A percentile compares a stretch with the other conserved stretches of the same genome.
phyloP scores from a whole-genome alignment of 2,113 vertebrate species.

The Pseudolaguvia tuberculata region DNA sequence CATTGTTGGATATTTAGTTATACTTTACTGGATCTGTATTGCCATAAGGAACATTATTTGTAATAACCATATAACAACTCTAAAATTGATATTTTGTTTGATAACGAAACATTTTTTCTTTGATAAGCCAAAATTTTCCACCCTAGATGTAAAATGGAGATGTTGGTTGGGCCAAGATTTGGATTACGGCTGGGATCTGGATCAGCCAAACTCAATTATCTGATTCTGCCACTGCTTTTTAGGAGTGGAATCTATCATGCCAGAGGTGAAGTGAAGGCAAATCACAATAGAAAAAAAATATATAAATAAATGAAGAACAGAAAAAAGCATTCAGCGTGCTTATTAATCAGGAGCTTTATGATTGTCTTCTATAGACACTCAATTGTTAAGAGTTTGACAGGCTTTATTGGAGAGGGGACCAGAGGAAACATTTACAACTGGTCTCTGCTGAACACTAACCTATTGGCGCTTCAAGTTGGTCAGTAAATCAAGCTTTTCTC shows the following conservation, averaged over 20 bases:
- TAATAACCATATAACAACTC: not conserved
- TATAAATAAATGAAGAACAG: not conserved
- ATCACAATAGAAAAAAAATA: constrained; percentile 14
- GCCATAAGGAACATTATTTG: not conserved
- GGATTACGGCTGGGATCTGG: constrained; percentile 18
- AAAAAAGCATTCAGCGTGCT: not conserved
- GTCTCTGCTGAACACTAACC: constrained; percentile 26
- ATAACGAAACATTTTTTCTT: not conserved
- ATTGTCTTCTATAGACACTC: constrained; percentile 38
- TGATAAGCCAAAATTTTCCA: not conserved
- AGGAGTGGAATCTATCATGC: constrained; percentile 41
- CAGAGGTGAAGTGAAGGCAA: constrained; percentile 29
- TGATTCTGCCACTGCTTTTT: constrained; percentile 27
- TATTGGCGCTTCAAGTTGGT: not conserved
- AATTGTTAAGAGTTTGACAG: constrained; percentile 39
- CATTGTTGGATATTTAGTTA: not conserved
- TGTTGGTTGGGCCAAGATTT: not conserved
- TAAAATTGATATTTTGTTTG: not conserved
- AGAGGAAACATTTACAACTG: constrained; percentile 42
- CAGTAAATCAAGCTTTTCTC: constrained; percentile 15
- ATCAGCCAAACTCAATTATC: constrained; percentile 37
- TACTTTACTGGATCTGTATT: not conserved
- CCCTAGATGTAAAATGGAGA: not conserved
- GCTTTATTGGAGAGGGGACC: constrained; percentile 36
- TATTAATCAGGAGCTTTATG: constrained; percentile 29